These are phyloP conservation scores for Netelia inedita DNA, from an alignment of 2,888 invertebrate species.

Conservation along the genomic window DNA sequence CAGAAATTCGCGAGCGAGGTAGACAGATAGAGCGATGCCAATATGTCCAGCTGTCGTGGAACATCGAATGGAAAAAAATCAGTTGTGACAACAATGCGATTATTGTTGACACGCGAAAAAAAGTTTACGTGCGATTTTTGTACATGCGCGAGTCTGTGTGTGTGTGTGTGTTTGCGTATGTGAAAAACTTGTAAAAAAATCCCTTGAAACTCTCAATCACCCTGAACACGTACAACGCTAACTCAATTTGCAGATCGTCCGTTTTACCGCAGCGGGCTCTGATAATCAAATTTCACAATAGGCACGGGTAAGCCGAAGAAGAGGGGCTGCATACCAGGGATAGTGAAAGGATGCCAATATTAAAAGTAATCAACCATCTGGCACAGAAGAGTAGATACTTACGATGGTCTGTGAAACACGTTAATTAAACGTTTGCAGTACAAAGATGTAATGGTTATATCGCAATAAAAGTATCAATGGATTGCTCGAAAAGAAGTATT, in stretches of 20 bases:
- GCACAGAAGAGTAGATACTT: neutral
- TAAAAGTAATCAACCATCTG: slow-evolving; percentile 9
- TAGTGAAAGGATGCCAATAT: neutral
- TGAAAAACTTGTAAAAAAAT: slow-evolving; percentile 30
- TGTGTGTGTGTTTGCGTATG: no score
- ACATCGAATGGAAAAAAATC: slow-evolving; percentile 46
- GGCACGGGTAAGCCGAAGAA: neutral
- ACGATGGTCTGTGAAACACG: no score
- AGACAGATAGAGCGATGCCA: slow-evolving; percentile 8
- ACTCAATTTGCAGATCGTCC: slow-evolving; percentile 59
- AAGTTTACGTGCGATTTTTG: neutral
- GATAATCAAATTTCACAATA: slow-evolving; percentile 41
- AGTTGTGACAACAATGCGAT: slow-evolving; percentile 69
- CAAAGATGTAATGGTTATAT: neutral
- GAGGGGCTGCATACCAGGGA: neutral
- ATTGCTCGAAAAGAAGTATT: slow-evolving; percentile 23
- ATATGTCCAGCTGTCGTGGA: slow-evolving; percentile 44
- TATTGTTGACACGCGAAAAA: slow-evolving; percentile 70
- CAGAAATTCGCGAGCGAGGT: slow-evolving; percentile 22
- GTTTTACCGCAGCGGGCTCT: slow-evolving; percentile 19
- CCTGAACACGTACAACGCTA: slow-evolving; percentile 40
- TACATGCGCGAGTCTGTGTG: neutral
- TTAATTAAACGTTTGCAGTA: no score
- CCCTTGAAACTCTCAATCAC: slow-evolving; percentile 34
- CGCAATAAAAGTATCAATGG: neutral